Evolutionary conservation across 2,113 vertebrate species (phyloP).

Genomic region (Cyphomyrus plagiostoma): DNA sequence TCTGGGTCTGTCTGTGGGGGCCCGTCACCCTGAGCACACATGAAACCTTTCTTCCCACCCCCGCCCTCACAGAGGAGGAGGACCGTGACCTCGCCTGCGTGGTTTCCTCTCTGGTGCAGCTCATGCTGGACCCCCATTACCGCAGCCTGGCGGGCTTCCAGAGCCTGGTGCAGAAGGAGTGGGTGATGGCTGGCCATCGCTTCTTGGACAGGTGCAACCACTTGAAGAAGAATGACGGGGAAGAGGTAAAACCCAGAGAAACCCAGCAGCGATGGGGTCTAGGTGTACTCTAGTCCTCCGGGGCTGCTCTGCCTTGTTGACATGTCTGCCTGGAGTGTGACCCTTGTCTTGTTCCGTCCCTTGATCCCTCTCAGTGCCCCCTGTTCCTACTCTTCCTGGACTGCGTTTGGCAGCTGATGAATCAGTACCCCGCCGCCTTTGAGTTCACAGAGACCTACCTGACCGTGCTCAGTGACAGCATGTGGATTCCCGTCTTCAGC

Average conservation of each 20-base stretch:
- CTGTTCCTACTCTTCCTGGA: constrained; percentile 91
- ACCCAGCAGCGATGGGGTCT: background rate
- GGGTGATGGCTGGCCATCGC: constrained; percentile 93
- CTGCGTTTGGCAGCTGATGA: constrained; percentile 90
- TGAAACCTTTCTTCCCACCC: background rate
- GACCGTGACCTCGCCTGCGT: constrained; percentile 88
- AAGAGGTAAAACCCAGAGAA: constrained; percentile 62
- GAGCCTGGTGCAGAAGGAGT: constrained; percentile 94
- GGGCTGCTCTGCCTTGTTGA: background rate
- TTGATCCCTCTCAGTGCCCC: constrained; percentile 64
- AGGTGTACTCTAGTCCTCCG: background rate
- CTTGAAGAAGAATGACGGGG: constrained; percentile 84
- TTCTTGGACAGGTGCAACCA: constrained; percentile 96
- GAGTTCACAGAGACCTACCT: constrained; percentile 93
- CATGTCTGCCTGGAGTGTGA: background rate
- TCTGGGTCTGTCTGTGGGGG: background rate
- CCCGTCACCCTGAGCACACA: background rate
- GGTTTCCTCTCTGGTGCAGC: constrained; percentile 80
- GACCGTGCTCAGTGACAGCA: constrained; percentile 80
- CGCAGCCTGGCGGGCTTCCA: constrained; percentile 88
- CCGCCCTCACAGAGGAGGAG: constrained; percentile 76
- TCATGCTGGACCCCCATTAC: constrained; percentile 91
- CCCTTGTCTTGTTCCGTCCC: background rate
- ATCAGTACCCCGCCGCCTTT: constrained; percentile 87
- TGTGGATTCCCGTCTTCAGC: constrained; percentile 83